Conservation (phyloP, 2,888 invertebrate species). For the Emmelina monodactyla region DNA sequence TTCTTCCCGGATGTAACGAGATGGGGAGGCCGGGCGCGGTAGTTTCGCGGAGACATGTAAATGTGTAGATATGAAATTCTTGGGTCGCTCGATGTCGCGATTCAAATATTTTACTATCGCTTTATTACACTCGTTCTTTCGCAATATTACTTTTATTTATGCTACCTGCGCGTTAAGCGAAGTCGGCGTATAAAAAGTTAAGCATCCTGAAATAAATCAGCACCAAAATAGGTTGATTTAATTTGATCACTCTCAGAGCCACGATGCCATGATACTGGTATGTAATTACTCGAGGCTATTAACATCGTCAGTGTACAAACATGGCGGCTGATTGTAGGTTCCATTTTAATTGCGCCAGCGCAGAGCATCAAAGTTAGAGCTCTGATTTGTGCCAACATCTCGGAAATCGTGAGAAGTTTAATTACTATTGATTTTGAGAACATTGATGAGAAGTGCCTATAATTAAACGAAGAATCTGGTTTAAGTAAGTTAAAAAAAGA, state of each 20-base stretch:
- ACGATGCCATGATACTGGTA: slow-evolving; percentile 56
- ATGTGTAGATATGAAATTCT: slow-evolving; percentile 50
- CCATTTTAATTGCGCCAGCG: slow-evolving; percentile 65
- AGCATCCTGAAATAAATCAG: background rate
- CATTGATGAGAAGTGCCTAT: slow-evolving; percentile 14
- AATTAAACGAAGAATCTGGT: slow-evolving; percentile 3
- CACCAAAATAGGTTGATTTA: slow-evolving; percentile 28
- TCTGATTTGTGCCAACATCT: slow-evolving; percentile 35
- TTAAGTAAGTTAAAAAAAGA: too few relatives aligned
- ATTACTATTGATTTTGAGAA: slow-evolving; percentile 46
- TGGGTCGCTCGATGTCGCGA: slow-evolving; percentile 28
- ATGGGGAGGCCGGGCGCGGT: slow-evolving; percentile 45
- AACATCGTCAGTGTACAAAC: slow-evolving; percentile 66
- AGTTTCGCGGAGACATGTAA: slow-evolving; percentile 44
- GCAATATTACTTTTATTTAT: too few relatives aligned
- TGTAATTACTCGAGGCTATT: slow-evolving; percentile 64
- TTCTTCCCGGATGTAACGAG: slow-evolving; percentile 52
- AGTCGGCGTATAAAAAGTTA: too few relatives aligned
- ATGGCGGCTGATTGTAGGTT: slow-evolving; percentile 65
- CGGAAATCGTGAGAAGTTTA: slow-evolving; percentile 50
- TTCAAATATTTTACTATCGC: too few relatives aligned
- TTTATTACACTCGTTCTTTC: too few relatives aligned
- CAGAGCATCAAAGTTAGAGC: slow-evolving; percentile 55
- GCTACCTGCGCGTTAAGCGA: too few relatives aligned
- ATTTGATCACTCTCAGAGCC: slow-evolving; percentile 63